Percentiles rank a stretch among this genome's conserved stretches.
Evolutionary conservation across 2,888 invertebrate genomes (phyloP).

Genomic region (Drosophila testacea): DNA sequence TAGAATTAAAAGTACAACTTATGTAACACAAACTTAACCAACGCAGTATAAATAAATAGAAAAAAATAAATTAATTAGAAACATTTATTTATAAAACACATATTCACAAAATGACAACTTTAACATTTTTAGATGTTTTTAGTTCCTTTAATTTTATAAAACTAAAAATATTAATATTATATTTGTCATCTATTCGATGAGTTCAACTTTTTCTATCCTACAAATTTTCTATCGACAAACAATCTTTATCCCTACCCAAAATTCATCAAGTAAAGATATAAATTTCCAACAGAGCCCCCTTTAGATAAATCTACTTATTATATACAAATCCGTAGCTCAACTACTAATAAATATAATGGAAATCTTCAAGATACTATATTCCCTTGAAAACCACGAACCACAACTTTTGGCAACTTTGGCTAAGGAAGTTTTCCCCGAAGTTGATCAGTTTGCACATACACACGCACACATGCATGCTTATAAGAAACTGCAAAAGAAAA

Average conservation of each 20-base stretch:
- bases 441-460: conserved; percentile 6
- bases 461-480: neutral
- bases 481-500: conserved; percentile 15
- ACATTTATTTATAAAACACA: no score
- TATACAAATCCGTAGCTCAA: neutral
- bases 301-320: neutral
- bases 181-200: no score
- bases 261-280: neutral
- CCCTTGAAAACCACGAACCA: neutral
- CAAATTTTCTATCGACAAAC: no score
- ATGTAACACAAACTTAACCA: no score
- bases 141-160: neutral
- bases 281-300: neutral
- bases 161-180: neutral
- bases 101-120: no score
- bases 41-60: no score
- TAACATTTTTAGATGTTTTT: no score
- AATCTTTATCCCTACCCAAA: neutral
- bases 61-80: no score
- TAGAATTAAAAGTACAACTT: no score
- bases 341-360: neutral
- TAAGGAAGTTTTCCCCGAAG: conserved; percentile 19
- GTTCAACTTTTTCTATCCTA: no score
- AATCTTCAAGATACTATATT: neutral
- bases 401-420: conserved; percentile 1